These are phyloP conservation scores for Trachelus troglodyta DNA, from an alignment of 2,888 invertebrate species.

Conservation along the genomic window DNA sequence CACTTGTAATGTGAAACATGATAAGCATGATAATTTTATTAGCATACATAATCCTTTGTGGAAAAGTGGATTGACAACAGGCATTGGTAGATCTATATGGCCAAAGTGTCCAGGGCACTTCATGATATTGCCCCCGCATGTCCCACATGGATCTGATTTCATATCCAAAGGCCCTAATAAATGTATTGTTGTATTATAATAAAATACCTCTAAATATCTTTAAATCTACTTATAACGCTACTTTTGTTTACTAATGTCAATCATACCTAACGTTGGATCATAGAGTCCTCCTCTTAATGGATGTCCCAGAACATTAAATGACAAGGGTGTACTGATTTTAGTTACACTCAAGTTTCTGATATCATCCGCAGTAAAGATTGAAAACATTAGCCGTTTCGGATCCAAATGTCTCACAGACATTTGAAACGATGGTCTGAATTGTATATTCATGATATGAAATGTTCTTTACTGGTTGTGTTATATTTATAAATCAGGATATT, in stretches of 20 bases:
- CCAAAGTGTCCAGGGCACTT: constrained; percentile 95
- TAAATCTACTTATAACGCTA: too few relatives aligned
- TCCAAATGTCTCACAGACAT: constrained; percentile 49
- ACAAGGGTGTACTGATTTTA: constrained; percentile 81
- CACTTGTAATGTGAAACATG: constrained; percentile 78
- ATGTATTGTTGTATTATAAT: constrained; percentile 11
- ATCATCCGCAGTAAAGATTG: constrained; percentile 81
- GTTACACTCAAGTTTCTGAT: constrained; percentile 83
- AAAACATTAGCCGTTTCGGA: constrained; percentile 70
- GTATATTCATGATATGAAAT: neutral
- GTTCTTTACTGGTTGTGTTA: neutral
- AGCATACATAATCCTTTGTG: constrained; percentile 78
- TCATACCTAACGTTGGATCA: constrained; percentile 82
- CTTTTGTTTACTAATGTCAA: neutral
- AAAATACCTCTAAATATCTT: neutral
- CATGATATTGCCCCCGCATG: constrained; percentile 77
- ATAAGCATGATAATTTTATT: constrained; percentile 77
- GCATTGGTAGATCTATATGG: constrained; percentile 89
- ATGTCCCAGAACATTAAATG: constrained; percentile 87
- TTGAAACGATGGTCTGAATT: neutral
- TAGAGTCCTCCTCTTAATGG: constrained; percentile 89
- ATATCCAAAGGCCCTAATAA: constrained; percentile 71
- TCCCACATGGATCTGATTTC: constrained; percentile 78
- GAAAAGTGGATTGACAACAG: constrained; percentile 92
- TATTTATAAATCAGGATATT: neutral